Base-by-base conservation (phyloP, 1,140 invertebrate genomes). In the Leucophenga varia region DNA sequence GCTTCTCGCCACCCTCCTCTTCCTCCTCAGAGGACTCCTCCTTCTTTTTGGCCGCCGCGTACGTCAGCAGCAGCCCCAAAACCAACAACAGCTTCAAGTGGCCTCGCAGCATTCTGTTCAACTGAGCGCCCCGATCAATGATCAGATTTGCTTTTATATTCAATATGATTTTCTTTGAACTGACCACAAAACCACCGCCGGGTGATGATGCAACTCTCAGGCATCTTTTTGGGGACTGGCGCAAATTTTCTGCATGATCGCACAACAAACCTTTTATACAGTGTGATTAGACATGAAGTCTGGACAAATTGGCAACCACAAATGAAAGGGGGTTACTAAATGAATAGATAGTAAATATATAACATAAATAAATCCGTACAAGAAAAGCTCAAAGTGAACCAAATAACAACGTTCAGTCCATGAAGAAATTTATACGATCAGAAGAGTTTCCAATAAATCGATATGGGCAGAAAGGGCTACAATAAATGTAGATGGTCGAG, bases 1-100 rank as follows among this genome's bases (percentile, higher is more conserved):
- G 74, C 35, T 74, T 67, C n/a, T 79, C 72, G 3, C 75, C 74
- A 0, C 74, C 75, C 19, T 74, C 77, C 35, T 76, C 72, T 64
- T 76, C 69, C 17, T 70, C 69, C 18, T 59, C 53, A 5, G 65
- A 72, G 16, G 61, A 65, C 2, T 59, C 51, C 30, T 57, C 52
- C 35, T 71, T 57, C 43, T 71, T 57, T 36, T 71, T 70, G 21
- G 61, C 70, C 16, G 65, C 64, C 36, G 59, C 59, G 44, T 49
- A 54, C 21, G 52, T 64, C 9, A 64, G 52, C 14, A 72, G 61
- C 52, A 72, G 46, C 5, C 41, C 56, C 36, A 72, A 51, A 31
- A 72, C 36, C 44, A 72, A 45, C 47, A 72, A 41, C 21, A 69
- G 35, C 57, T 64, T 72, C 16, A 69, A 34, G 12, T 59, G 54